These are phyloP conservation scores for Horisme vitalbata DNA, from an alignment of 2,888 invertebrate genomes.

Conservation along the genomic window DNA sequence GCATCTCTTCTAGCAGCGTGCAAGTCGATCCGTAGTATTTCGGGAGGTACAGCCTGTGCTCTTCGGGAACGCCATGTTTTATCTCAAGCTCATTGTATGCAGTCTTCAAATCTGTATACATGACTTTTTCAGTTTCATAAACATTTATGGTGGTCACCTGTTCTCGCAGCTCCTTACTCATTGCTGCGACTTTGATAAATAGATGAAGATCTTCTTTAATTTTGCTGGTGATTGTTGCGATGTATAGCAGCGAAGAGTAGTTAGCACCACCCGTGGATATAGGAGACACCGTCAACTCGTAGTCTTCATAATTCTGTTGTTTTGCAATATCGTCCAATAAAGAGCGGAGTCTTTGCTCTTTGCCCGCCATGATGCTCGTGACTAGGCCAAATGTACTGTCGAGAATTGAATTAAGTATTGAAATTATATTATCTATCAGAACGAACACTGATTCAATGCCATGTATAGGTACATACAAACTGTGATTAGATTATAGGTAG, in stretches of 20 bases:
- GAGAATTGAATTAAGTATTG: too few species aligned
- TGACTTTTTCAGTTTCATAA: slow-evolving; percentile 3
- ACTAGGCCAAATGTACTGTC: too few species aligned
- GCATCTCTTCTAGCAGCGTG: slow-evolving; percentile 36
- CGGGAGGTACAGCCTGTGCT: slow-evolving; percentile 35
- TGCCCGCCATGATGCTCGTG: too few species aligned
- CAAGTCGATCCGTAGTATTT: slow-evolving; percentile 38
- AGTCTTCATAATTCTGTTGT: slow-evolving; percentile 34
- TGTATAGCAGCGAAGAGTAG: slow-evolving; percentile 9
- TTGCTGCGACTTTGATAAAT: slow-evolving; percentile 9
- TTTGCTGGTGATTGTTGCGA: slow-evolving; percentile 5
- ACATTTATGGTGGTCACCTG: neutral
- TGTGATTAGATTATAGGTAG: too few species aligned
- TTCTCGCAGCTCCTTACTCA: slow-evolving; percentile 4
- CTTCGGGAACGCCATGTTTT: slow-evolving; percentile 17
- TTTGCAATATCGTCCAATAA: slow-evolving; percentile 31
- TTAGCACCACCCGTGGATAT: slow-evolving; percentile 12
- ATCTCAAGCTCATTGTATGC: slow-evolving; percentile 25
- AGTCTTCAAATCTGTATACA: slow-evolving; percentile 21
- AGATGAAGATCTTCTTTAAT: slow-evolving; percentile 3
- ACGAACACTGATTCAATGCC: too few species aligned
- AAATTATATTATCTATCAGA: too few species aligned
- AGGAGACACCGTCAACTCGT: slow-evolving; percentile 12
- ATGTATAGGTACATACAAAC: too few species aligned
- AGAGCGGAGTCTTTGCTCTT: too few species aligned